Base-by-base conservation (phyloP, 92 coral and sea anemone genomes). In the Epizoanthus stellaris region DNA sequence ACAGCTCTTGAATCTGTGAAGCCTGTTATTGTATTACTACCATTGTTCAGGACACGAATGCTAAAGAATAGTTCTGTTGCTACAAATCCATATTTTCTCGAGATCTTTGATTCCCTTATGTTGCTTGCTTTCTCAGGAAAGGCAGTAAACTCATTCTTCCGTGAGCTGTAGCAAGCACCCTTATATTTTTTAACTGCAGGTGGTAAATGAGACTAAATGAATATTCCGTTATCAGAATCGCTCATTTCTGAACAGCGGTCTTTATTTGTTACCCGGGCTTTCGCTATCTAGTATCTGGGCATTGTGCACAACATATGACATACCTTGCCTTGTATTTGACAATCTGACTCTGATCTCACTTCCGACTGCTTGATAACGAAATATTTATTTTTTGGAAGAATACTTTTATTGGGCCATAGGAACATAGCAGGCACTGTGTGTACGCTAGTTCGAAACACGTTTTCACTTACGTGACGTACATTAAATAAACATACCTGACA, bases 141-240 rank as follows among this genome's bases (percentile, higher is more conserved):
- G 59, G 15, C 43, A 42, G n/a, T 36, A 13, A 14, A 62, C 21
- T 45, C 40, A 6, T 57, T 76, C 60, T 76, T 23, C 43, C 36
- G 9, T 42, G 20, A 63, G 53, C 30, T 79, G 1, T 17, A 42
- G 53, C 21, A 17, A 14, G 14, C 21, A 25, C 15, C 17, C 57
- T 62, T 39, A 21, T 43, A 43, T n/a, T 17, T 79, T 42, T 63
- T 12, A 40, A 59, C 83, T 34, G 83, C 83, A 79, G 83, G 83
- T 45, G 57, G 65, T n/a, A n/a, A n/a, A n/a, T n/a, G n/a, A n/a
- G n/a, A n/a, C n/a, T 47, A 20, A 8, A 25, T 77, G 11, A n/a
- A 77, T 39, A 40, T 0, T 49, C 56, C 56, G 9, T 49, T 49
- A 49, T 49, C 56, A 49, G 56, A 49, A 49, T 49, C 56, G 56